Base-by-base conservation (phyloP, 2,888 invertebrate genomes). In the Tinea trinotella region DNA sequence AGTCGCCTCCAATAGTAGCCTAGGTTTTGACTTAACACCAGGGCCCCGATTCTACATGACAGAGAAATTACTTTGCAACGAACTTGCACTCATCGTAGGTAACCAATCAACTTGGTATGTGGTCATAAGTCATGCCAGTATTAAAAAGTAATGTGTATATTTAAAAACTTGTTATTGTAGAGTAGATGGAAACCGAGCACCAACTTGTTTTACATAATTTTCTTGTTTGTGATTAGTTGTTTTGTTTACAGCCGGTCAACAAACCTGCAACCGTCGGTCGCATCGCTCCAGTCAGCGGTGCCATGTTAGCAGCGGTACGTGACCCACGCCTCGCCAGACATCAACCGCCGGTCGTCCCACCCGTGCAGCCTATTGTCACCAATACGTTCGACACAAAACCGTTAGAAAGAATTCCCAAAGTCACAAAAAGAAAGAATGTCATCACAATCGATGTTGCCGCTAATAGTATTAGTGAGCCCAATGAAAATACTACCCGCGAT, bases 361-460 rank as follows among this genome's bases (percentile, higher is more conserved):
- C 68, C 15, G 70, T 74, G 56, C 57, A 46, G 18, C 56, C 48
- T 63, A 75, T 82, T 59, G 76, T 81, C 4, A 67, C 80, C 56
- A 70, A 82, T 70, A 76, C 80, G 40, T 82, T 84, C 70, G 79
- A 87, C 71, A 81, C 87, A 73, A 82, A 81, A 60, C 74, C 87
- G 12, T 76, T 82, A 54, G 78, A 79, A 4, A 73, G 75, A 55
- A 12, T 1, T 4, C 10, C 50, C 7, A 17, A 50, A 30, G 69
- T 76, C 62, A 74, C 71, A 54, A 83, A 84, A 54, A 71, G 82
- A 57, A 81, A 76, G 50, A 82, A 83, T 70, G 82, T 78, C 57
- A 79, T 84, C 65, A 84, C 82, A n/a, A 79, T 83, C 22, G 84
- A 84, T 67, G 84, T 84, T 59, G 17, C 55, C 24, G 53, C 60